phyloP scores from a whole-genome alignment of 1,140 invertebrate genomes.

The honey bee (Apis mellifera) region Amel_HAv3.1 CM009941.2:13708001-13708500 shows the following conservation, averaged over 20 bases:
- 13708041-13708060: constrained; percentile 37
- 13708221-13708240: constrained; percentile 73
- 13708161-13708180: constrained; percentile 72
- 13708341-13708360: constrained; percentile 9
- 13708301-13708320: constrained; percentile 13
- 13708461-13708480: constrained; percentile 52
- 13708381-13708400: constrained; percentile 63
- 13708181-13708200: constrained; percentile 75
- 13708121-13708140: not conserved
- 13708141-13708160: constrained; percentile 44
- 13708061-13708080: constrained; percentile 20
- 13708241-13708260: constrained; percentile 69
- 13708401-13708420: constrained; percentile 68
- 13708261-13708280: constrained; percentile 52
- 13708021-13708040: constrained; percentile 40
- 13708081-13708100: not conserved
- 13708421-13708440: constrained; percentile 7
- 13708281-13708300: constrained; percentile 23
- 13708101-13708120: not conserved
- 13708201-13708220: constrained; percentile 69
- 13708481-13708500: constrained; percentile 15
- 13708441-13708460: not conserved
- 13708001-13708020: not conserved
- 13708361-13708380: constrained; percentile 21
- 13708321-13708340: constrained; percentile 14